phyloP scores from a whole-genome alignment of 2,797 vertebrate genomes.

The Spatula clypeata region DNA sequence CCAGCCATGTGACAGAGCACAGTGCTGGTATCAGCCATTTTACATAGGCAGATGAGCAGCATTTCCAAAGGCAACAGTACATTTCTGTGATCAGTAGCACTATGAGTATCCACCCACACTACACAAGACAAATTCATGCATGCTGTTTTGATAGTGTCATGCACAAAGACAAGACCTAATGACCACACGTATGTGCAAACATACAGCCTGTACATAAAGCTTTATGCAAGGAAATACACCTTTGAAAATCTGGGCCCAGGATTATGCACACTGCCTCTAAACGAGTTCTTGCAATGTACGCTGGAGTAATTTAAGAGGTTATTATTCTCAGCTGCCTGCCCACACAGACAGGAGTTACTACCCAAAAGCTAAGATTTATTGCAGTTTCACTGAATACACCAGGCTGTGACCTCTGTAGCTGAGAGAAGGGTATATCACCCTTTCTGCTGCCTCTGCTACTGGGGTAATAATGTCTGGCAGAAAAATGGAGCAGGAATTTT shows the following conservation, averaged over 20 bases:
- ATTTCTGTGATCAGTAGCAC: not conserved
- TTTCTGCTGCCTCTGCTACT: slow-evolving; percentile 30
- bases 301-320: slow-evolving; percentile 48
- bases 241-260: not conserved
- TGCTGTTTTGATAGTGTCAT: not conserved
- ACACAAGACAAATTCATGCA: not conserved
- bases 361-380: slow-evolving; percentile 6
- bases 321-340: slow-evolving; percentile 43
- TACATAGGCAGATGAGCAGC: not conserved
- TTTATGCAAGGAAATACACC: not conserved
- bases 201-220: not conserved
- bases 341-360: slow-evolving; percentile 34
- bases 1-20: not conserved
- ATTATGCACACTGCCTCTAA: not conserved
- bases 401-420: slow-evolving; percentile 15
- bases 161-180: not conserved
- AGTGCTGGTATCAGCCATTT: not conserved
- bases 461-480: slow-evolving; percentile 9
- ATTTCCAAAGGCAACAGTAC: not conserved
- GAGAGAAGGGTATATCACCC: slow-evolving; percentile 25
- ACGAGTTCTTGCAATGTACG: not conserved
- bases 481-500: slow-evolving; percentile 38
- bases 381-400: not conserved
- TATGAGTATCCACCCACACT: not conserved
- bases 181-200: not conserved